Evolutionary conservation across 2,797 vertebrate genomes (phyloP).

Genomic region (Enteromius argenteus): DNA sequence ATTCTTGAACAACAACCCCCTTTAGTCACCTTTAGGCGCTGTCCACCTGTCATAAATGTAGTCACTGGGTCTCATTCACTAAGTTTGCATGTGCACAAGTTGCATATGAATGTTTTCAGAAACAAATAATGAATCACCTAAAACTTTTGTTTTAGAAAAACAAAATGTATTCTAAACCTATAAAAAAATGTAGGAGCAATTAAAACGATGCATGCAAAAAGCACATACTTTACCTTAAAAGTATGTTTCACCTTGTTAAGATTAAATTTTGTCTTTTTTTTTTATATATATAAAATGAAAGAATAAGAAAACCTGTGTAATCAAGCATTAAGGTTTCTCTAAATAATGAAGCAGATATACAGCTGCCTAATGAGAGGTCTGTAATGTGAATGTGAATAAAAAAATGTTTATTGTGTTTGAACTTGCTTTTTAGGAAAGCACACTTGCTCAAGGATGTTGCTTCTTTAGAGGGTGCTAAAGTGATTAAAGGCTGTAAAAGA

Average conservation of each 20-base stretch:
- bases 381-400: neutral
- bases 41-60: conserved; percentile 7
- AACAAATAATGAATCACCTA: neutral
- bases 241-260: neutral
- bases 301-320: neutral
- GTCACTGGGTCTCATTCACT: conserved; percentile 1
- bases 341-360: neutral
- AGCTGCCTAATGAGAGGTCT: neutral
- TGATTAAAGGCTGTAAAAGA: neutral
- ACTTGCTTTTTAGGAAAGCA: neutral
- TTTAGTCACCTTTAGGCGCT: neutral
- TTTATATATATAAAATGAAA: neutral
- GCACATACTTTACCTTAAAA: neutral
- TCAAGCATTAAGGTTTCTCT: neutral
- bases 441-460: neutral
- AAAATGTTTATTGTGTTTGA: neutral
- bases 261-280: neutral
- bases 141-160: neutral
- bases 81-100: neutral
- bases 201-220: neutral
- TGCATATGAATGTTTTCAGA: neutral
- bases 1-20: neutral
- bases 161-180: neutral
- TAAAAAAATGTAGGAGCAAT: neutral
- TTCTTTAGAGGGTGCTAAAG: neutral